Evolutionary conservation across 2,888 invertebrate species (phyloP), one percentile per base, ranked within the genome.

Genomic region (Ichneumoninae sp.): DNA sequence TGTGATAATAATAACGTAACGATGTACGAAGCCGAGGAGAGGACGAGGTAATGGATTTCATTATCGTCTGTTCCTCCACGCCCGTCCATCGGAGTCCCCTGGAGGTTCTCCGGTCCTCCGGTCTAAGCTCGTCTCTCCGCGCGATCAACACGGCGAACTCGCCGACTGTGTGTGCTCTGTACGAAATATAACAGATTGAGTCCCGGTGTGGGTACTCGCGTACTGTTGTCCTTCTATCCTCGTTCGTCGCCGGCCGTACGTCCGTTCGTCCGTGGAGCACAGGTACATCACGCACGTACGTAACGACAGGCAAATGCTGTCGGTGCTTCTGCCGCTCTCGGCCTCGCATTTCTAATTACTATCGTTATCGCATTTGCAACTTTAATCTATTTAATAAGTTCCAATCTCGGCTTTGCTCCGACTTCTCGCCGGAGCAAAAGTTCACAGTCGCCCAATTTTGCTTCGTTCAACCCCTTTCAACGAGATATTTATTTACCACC

Each of bases 351-450:
- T 91, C 88, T 90, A 91, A 91, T 90, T 90, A 89, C 89, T 88
- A 91, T 91, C 90, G 89, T 91, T 91, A 91, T 91, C 91, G 90
- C 89, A 83, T 91, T 91, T 88, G 90, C 90, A 88, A 90, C 90
- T 92, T 90, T 90, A 91, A 91, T 90, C 91, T 89, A 90, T 91
- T 91, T 91, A 91, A 90, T 90, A 90, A 90, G 87, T 90, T 88
- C 88, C 89, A 89, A 90, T 91, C 89, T 84, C 84, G 80, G 54
- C 36, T 40, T 26, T 19, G 30, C 62, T 33, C 30, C 30, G 62
- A 62, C 62, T 62, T 16, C 13, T 62, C 33, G 62, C 16, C 30
- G 33, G n/a, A n/a, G 62, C 30, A 7, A 62, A 33, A 16, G 62
- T 62, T 62, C 62, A 33, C 16, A 30, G 62, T 62, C 30, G 30